Conservation (phyloP, 2,888 invertebrate species). For the Orthosia gracilis region DNA sequence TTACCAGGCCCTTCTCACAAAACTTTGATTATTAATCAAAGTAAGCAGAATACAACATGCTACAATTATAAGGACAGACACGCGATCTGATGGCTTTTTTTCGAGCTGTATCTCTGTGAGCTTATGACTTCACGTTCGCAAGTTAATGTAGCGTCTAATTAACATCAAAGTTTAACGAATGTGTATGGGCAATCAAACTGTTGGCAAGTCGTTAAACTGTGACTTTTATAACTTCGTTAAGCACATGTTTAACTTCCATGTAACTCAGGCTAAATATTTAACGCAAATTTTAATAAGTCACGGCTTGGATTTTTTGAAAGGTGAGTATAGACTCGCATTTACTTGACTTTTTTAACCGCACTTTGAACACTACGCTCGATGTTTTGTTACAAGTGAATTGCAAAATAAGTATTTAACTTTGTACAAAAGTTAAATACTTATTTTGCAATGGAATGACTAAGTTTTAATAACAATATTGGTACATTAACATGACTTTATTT, state of each 20-base stretch:
- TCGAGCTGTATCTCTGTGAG: no score
- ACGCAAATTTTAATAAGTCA: constrained; percentile 1
- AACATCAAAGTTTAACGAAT: not conserved
- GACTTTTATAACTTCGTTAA: constrained; percentile 1
- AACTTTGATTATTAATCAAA: no score
- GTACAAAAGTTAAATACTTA: not conserved
- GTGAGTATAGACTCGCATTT: no score
- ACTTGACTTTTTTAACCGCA: no score
- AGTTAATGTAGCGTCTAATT: not conserved
- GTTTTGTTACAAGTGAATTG: no score
- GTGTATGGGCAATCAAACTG: not conserved
- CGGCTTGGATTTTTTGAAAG: not conserved
- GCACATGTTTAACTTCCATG: constrained; percentile 24
- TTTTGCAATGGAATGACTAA: constrained; percentile 1
- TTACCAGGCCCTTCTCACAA: no score
- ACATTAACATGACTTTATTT: not conserved
- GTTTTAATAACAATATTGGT: not conserved
- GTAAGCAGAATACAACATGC: no score
- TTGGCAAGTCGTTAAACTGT: constrained; percentile 16
- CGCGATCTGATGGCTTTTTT: no score
- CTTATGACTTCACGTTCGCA: not conserved
- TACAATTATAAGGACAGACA: no score
- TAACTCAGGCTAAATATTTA: not conserved
- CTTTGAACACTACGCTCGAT: no score
- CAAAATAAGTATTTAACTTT: no score